Percentiles rank a stretch among this genome's conserved stretches.
Conservation (phyloP, 2,113 vertebrate genomes). For the Myiozetetes cayanensis region DNA sequence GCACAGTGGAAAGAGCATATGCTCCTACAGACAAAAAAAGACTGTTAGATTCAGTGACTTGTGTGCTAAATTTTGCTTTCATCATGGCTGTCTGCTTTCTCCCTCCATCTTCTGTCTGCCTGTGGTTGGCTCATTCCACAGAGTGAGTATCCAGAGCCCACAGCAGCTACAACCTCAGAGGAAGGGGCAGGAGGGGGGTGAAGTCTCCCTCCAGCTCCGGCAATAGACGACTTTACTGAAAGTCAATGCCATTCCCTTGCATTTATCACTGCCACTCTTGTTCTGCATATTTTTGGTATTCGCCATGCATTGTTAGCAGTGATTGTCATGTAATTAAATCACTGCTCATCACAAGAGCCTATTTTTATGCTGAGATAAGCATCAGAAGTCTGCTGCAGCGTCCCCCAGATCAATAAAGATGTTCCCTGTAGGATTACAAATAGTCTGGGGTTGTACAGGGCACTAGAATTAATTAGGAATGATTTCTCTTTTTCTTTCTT, state of each 20-base stretch:
- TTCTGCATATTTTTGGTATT: conserved; percentile 84
- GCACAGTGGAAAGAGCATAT: neutral
- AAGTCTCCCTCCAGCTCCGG: conserved; percentile 17
- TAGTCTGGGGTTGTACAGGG: conserved; percentile 84
- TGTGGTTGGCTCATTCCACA: neutral
- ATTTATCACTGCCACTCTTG: conserved; percentile 91
- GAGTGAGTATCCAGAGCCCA: neutral
- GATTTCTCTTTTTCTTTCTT: conserved; percentile 83
- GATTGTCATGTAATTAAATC: conserved; percentile 99
- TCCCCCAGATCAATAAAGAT: conserved; percentile 92
- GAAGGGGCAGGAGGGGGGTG: neutral
- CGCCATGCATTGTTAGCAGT: conserved; percentile 87
- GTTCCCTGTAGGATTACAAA: conserved; percentile 90
- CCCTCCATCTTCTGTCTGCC: neutral
- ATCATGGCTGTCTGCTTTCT: conserved; percentile 8
- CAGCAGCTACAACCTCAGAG: neutral
- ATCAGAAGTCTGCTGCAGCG: conserved; percentile 80
- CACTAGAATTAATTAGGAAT: conserved; percentile 92
- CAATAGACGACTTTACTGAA: conserved; percentile 64
- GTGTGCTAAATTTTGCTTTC: conserved; percentile 32
- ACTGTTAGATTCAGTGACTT: neutral
- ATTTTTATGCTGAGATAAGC: conserved; percentile 94
- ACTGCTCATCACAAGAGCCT: conserved; percentile 88
- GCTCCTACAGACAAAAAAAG: neutral
- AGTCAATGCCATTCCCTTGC: conserved; percentile 77